These are phyloP conservation scores for Colistium nudipinnis DNA, from an alignment of 2,113 vertebrate species.

Conservation along the genomic window DNA sequence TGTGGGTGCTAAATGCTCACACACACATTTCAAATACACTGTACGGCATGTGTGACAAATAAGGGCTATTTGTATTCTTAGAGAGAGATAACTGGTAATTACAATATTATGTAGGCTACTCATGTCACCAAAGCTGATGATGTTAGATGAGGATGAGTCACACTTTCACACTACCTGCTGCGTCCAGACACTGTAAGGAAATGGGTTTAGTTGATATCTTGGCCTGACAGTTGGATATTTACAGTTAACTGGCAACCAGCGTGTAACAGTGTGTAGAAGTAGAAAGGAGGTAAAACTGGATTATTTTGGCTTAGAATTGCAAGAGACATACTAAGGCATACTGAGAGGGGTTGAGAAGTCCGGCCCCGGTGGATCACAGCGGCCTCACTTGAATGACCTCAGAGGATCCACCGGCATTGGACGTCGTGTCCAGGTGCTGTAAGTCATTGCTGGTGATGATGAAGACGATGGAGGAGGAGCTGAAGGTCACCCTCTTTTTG, in stretches of 20 bases:
- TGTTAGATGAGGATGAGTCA: conserved; percentile 31
- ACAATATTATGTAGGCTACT: conserved; percentile 27
- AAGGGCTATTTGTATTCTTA: conserved; percentile 14
- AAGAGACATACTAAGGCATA: conserved; percentile 64
- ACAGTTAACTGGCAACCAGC: conserved; percentile 15
- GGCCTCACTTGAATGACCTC: conserved; percentile 89
- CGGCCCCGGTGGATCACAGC: conserved; percentile 69
- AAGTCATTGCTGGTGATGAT: conserved; percentile 89
- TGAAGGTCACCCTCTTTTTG: conserved; percentile 95
- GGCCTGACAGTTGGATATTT: conserved; percentile 33
- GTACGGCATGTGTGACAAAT: conserved; percentile 22
- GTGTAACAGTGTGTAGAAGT: conserved; percentile 2
- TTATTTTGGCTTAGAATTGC: conserved; percentile 54
- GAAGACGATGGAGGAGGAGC: conserved; percentile 91
- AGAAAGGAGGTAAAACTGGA: conserved; percentile 52
- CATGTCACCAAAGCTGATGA: conserved; percentile 39
- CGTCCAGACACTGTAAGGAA: conserved; percentile 18
- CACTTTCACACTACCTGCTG: conserved; percentile 37
- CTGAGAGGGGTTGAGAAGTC: conserved; percentile 20
- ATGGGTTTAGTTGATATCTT: too few species aligned
- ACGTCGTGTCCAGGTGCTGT: conserved; percentile 76
- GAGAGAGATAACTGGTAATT: conserved; percentile 39
- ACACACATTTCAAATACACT: conserved; percentile 28
- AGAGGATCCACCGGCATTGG: conserved; percentile 59
- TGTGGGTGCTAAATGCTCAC: conserved; percentile 13